Evolutionary conservation across 2,797 vertebrate genomes (phyloP), one percentile per base, ranked within the genome.

Genomic region (Amblyraja radiata): DNA sequence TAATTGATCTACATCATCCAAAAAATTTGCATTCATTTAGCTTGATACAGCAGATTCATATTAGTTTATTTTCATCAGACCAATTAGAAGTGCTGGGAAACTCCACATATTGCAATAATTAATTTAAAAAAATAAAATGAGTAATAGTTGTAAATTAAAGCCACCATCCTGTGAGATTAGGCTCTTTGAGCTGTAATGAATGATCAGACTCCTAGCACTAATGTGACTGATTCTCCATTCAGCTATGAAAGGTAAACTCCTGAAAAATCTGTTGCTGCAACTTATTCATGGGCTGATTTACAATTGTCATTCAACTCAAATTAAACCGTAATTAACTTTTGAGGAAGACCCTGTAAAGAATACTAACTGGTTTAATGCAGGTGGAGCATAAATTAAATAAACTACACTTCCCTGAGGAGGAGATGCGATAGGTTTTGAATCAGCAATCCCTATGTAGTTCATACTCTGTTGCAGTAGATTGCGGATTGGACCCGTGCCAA

Each of bases 271-370:
- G 63, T 68, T 36, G 21, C 8, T 83, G 23, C 39, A 81, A 36
- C 54, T 68, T 46, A 65, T 71, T 71, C 73, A 36, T 46, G 25
- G 32, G 39, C 4, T 68, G 65, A 71, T 23, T 90, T 90, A 71
- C 63, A 90, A 90, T 14, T 90, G 86, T 90, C 88, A 23, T 90
- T 90, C 68, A 90, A 13, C 54, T 54, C 10, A 91, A 90, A 73
- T 73, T 21, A 54, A 91, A 74, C 21, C 36, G 13, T 74, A 28
- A 74, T 71, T 91, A 23, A 73, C 25, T 14, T 91, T 71, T 54
- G 90, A 74, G 71, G 25, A 91, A 73, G 23, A 13, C 23, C 88
- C 39, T 91, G 36, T 91, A 39, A 74, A 28, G 16, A 25, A 91
- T 91, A 21, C 21, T 13, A 39, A 28, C 13, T 6, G 23, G 39